Base-by-base conservation (phyloP, 2,888 invertebrate species). In the Spodoptera exigua region DNA sequence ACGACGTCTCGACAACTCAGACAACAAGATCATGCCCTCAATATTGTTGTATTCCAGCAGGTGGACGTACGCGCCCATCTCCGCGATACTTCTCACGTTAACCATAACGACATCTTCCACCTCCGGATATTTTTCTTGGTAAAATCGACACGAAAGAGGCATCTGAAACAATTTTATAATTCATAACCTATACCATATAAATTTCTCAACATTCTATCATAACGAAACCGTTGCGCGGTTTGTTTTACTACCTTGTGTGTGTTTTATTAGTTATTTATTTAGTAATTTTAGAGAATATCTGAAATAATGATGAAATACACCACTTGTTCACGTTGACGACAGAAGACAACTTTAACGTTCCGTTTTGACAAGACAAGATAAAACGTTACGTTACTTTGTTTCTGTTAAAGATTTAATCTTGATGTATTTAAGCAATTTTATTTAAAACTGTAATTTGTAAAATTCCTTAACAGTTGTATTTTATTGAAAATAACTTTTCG, bases 91-190 rank as follows among this genome's bases (percentile, higher is more conserved):
- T 43, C 98, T 95, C 2, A 99, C 99, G 87, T 99, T 99, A 21
- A 99, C 99, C 99, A 99, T 99, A 45, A 99, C 99, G 47, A 99
- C 99, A 96, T 99, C 99, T 83, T 99, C 99, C 62, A 99, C 96
- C 89, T 99, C 99, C 1, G 99, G 99, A 93, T 99, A 99, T 85
- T 97, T 98, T 92, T 99, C 98, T 87, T 98, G 97, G 89, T 99
- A 99, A 95, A 98, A 99, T 86, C 99, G 96, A 96, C 99, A 99
- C 79, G 98, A 97, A 64, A 99, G 95, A 85, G 98, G 98, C 97
- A 98, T 98, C 95, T 96, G 87, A 53, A 90, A 90, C 57, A 34
- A 63, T 75, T 67, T 66, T 67, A 75, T 46, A 54, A 78, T 73
- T 78, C 78, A 90, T 93, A 92, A 92, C 92, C 92, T 91, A 84